Conservation (phyloP, 2,888 invertebrate genomes). For the Poecilobothrus nobilitatus region DNA sequence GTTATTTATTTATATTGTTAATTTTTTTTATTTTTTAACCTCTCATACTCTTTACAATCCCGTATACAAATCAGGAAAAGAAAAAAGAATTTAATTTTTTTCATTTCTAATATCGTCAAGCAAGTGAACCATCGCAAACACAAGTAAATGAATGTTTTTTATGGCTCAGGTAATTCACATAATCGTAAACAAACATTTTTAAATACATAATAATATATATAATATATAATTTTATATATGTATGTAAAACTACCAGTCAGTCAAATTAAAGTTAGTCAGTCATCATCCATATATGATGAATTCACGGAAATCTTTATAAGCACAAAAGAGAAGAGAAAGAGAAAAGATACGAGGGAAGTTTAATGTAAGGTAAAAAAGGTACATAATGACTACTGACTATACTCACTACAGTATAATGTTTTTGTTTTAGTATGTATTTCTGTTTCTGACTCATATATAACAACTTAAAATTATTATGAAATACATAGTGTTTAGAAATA, state of each 20-base stretch:
- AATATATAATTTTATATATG: background rate
- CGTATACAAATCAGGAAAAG: too few relatives aligned
- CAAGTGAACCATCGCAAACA: background rate
- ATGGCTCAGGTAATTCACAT: background rate
- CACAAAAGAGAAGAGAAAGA: too few relatives aligned
- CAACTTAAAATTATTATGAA: too few relatives aligned
- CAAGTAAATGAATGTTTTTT: background rate
- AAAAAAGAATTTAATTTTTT: background rate
- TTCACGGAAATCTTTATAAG: background rate
- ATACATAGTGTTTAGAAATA: too few relatives aligned
- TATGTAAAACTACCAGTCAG: background rate
- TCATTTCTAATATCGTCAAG: background rate
- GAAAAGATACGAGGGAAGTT: too few relatives aligned
- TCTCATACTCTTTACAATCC: too few relatives aligned
- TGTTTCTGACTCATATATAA: background rate
- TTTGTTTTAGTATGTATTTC: background rate
- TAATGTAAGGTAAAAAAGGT: background rate
- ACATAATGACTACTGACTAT: background rate
- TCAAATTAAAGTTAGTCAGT: too few relatives aligned
- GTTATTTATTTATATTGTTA: too few relatives aligned
- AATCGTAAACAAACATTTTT: background rate
- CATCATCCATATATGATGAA: background rate
- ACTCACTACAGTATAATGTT: background rate
- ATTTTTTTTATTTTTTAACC: too few relatives aligned
- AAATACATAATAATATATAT: background rate